Evolutionary conservation across 2,888 invertebrate genomes (phyloP), one percentile per base, ranked within the genome.

Genomic region (Amphiduros pacificus): DNA sequence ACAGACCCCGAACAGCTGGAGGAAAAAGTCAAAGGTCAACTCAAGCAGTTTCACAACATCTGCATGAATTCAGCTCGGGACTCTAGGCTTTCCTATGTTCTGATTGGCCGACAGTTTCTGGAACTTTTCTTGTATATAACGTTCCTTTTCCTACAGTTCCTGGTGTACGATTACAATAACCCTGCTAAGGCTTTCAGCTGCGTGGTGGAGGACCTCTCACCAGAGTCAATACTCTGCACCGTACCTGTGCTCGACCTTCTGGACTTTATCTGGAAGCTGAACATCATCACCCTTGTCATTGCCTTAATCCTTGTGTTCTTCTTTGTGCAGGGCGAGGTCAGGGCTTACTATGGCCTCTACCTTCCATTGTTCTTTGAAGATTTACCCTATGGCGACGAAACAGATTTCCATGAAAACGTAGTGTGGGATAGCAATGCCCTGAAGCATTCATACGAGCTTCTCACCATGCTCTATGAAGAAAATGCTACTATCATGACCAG

Each of bases 191-290:
- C 11, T 14, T 63, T 55, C 29, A 40, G 27, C n/a, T 63, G 63
- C 48, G n/a, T 14, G 14, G 29, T 63, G 17, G 51, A 53, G 4
- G 53, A 53, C 31, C 27, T 63, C 2, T 9, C 20, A 1, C 27
- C 44, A 6, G 57, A 63, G 6, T 11, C 41, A 1, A 49, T 64
- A n/a, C 11, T 54, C 26, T 64, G 64, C 55, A 62, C 61, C 1
- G 64, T 64, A 17, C 64, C 64, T 5, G 55, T 60, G 6, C 44
- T 64, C 22, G 64, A 64, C 52, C 41, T 64, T 17, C 55, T 64
- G 49, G 64, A 61, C 22, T 52, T 62, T 20, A 49, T 64, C 24
- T 64, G 64, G 64, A 32, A 36, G 6, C 26, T 64, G 22, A 62
- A 61, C 41, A 52, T 54, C 5, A 31, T 48, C 9, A 29, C 55